Evolutionary conservation across 2,797 vertebrate species (phyloP), one percentile per base, ranked within the genome.

Genomic region (Coregonus ussuriensis): DNA sequence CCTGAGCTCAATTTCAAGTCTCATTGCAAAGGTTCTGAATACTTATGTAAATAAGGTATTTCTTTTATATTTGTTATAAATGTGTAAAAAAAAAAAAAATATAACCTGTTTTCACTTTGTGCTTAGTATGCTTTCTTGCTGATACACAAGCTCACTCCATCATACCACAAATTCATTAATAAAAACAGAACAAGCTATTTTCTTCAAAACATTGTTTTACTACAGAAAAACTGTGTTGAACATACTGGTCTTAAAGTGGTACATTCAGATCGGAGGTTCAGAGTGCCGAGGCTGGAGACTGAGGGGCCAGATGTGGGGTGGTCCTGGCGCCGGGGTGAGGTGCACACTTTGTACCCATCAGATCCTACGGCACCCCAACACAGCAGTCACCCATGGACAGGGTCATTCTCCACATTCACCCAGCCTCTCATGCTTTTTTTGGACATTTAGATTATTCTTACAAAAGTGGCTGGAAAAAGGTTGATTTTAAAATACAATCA

Each of bases 401-500:
- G 78, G 77, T 81, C 83, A 73, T 62, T 47, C 75, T 88, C 85
- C 85, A 84, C 83, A 81, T 85, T 87, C 85, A 86, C 78, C 80
- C 75, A 90, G 89, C 90, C 89, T 90, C 87, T 82, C 73, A 54
- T 82, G 76, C 79, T 81, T 82, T 76, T 78, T 79, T 81, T 76
- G 4, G 54, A 81, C 65, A 63, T 91, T 92, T 90, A 75, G 0
- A 71, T 92, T 93, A 93, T 72, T 92, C 33, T 88, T 93, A 91
- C 31, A 94, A 94, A 92, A 80, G 86, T 92, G 87, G 87, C 88
- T 92, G 90, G 89, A 94, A 94, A 94, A 93, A 91, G 80, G 85
- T 90, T 92, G 91, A 92, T 91, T 91, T 94, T 94, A 94, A 95
- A 94, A 94, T 93, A 94, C 93, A 93, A 92, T 92, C 89, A 89